Conservation (phyloP, 92 coral and sea anemone genomes). For the Phenganax stokvisi region DNA sequence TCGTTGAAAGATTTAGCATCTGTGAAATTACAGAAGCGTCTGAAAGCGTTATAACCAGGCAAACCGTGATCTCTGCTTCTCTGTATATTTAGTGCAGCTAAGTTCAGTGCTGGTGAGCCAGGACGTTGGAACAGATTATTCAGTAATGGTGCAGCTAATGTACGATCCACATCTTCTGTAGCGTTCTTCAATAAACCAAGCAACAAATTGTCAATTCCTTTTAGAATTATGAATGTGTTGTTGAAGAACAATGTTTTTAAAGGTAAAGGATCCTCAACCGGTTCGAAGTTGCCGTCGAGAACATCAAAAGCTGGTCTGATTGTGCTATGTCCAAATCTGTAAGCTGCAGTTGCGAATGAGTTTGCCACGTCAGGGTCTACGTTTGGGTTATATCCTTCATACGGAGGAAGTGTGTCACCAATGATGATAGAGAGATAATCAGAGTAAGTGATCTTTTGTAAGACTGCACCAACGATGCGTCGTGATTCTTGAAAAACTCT, state of each 20-base stretch:
- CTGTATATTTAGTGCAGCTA: slow-evolving; percentile 7
- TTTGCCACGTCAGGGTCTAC: slow-evolving; percentile 1
- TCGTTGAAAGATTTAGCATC: neutral
- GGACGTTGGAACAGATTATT: slow-evolving; percentile 3
- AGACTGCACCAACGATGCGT: slow-evolving; percentile 18
- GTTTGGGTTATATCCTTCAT: neutral
- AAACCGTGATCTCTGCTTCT: slow-evolving; percentile 4
- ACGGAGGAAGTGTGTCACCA: neutral
- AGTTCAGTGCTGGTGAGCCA: neutral
- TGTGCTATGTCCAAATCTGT: slow-evolving; percentile 29
- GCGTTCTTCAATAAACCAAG: neutral
- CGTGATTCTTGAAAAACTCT: slow-evolving; percentile 14
- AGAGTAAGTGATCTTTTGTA: slow-evolving; percentile 25
- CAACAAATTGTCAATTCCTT: neutral
- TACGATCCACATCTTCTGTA: neutral
- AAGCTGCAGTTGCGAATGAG: slow-evolving; percentile 30
- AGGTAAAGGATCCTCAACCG: neutral
- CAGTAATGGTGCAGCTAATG: neutral
- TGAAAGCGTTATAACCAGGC: slow-evolving; percentile 12
- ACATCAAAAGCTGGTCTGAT: slow-evolving; percentile 21
- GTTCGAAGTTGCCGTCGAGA: neutral
- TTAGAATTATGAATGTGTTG: slow-evolving; percentile 5
- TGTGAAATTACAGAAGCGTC: neutral
- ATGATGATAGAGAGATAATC: slow-evolving; percentile 8
- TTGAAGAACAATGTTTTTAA: slow-evolving; percentile 15